phyloP scores from a whole-genome alignment of 2,113 vertebrate genomes.

The Passer montanus region DNA sequence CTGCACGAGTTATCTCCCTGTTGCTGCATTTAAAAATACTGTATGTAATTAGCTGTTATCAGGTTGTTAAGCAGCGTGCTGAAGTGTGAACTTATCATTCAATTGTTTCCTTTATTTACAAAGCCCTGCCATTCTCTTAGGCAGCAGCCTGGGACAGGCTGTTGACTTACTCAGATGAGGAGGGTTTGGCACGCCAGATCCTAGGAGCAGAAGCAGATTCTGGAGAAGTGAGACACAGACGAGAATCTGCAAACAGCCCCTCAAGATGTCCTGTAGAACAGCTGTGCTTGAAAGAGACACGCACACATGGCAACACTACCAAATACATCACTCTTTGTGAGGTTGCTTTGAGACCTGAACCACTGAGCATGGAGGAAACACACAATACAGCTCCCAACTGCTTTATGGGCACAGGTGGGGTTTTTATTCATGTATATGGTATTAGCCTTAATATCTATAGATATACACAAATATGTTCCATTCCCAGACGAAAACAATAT shows the following conservation, averaged over 20 bases:
- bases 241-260: neutral
- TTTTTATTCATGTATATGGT: neutral
- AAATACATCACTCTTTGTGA: neutral
- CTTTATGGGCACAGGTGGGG: neutral
- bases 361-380: neutral
- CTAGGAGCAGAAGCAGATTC: constrained; percentile 33
- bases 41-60: constrained; percentile 68
- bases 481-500: neutral
- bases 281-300: neutral
- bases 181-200: constrained; percentile 20
- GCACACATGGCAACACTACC: neutral
- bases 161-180: constrained; percentile 63
- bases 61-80: constrained; percentile 71
- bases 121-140: constrained; percentile 47
- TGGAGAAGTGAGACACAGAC: neutral
- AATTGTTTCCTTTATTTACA: constrained; percentile 76
- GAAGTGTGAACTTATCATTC: constrained; percentile 75
- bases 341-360: neutral
- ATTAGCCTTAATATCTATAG: neutral
- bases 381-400: neutral
- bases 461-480: neutral
- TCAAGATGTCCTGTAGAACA: neutral
- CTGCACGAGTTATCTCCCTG: constrained; percentile 26
- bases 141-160: constrained; percentile 51
- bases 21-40: constrained; percentile 59